A percentile compares a stretch with the other conserved stretches of the same genome.
Conservation (phyloP, 2,888 invertebrate species). For the Spisula subtruncata region DNA sequence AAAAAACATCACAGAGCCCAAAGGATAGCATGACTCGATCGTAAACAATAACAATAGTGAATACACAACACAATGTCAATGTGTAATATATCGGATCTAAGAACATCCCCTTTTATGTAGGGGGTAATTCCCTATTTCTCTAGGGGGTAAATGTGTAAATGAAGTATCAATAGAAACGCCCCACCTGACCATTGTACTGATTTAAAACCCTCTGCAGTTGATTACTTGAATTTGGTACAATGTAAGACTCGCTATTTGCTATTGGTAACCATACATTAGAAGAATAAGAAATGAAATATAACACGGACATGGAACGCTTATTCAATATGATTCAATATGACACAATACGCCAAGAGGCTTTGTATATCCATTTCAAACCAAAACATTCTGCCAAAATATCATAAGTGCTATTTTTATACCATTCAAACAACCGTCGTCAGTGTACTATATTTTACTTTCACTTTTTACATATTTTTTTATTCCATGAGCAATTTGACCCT, state of each 20-base stretch:
- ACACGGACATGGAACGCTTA: not conserved
- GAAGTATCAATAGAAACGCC: not conserved
- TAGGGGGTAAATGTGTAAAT: not conserved
- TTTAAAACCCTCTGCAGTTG: not conserved
- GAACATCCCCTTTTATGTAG: conserved; percentile 17
- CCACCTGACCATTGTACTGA: conserved; percentile 2
- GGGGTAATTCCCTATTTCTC: not conserved
- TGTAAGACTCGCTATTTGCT: not conserved
- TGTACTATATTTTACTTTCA: no score
- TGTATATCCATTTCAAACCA: not conserved
- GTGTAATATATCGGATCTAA: not conserved
- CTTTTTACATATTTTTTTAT: no score
- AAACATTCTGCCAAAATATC: not conserved
- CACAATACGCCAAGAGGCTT: no score
- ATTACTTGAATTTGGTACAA: not conserved
- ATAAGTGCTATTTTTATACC: not conserved
- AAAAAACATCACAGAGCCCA: not conserved
- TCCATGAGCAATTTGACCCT: no score
- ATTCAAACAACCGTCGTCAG: not conserved
- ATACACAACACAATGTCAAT: no score
- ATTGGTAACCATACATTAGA: not conserved
- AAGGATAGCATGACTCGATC: no score
- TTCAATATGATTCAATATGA: not conserved
- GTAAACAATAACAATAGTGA: no score
- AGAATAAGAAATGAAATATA: not conserved